Conservation (phyloP, 37 sponge, comb jelly and placozoan species). For the Diacarnus erythraeanus region DNA sequence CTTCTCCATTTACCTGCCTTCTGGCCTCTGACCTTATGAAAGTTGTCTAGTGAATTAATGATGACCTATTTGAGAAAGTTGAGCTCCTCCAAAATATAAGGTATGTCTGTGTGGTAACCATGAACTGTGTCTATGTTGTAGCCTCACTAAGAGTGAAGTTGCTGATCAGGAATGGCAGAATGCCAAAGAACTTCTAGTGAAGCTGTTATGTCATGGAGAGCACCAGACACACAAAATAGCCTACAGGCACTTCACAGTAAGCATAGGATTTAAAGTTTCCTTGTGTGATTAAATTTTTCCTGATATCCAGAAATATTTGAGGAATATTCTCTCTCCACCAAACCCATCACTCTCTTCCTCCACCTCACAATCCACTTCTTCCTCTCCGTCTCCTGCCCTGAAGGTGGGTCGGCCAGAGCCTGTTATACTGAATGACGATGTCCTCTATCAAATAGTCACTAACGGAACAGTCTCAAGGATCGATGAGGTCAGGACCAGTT, state of each 20-base stretch:
- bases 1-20: too few species aligned
- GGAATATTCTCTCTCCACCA: neutral
- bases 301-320: neutral
- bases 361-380: neutral
- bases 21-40: too few species aligned
- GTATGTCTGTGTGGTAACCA: too few species aligned
- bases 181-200: conserved; percentile 3
- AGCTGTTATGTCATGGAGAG: conserved; percentile 22
- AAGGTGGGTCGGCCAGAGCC: too few species aligned
- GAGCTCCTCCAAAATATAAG: too few species aligned
- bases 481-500: neutral
- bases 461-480: conserved; percentile 8
- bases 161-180: conserved; percentile 1
- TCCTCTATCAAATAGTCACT: conserved; percentile 7
- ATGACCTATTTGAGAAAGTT: too few species aligned
- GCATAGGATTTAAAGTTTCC: neutral
- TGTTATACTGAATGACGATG: neutral
- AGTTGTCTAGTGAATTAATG: too few species aligned
- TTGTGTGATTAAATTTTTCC: neutral
- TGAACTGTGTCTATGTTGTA: neutral
- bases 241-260: conserved; percentile 21
- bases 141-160: neutral
- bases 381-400: neutral
- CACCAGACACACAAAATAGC: conserved; percentile 1
- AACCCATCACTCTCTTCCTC: conserved; percentile 8